These are phyloP conservation scores for Pithys albifrons DNA, from an alignment of 2,113 vertebrate genomes.

Conservation along the genomic window DNA sequence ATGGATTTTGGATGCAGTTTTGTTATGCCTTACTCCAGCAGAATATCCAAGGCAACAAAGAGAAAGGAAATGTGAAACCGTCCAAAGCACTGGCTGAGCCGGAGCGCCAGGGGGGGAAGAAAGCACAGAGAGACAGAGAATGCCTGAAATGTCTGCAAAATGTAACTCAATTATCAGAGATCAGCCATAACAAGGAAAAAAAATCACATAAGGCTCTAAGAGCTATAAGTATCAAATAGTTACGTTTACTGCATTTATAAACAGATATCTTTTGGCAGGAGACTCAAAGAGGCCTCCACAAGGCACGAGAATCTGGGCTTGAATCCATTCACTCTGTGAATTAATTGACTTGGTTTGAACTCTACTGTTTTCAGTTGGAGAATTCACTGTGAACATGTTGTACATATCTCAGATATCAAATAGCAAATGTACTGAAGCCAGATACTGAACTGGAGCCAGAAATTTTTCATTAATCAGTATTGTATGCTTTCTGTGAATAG, in stretches of 20 bases:
- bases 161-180: conserved; percentile 73
- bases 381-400: conserved; percentile 88
- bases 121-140: conserved; percentile 53
- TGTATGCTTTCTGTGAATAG: conserved; percentile 77
- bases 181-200: conserved; percentile 69
- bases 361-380: conserved; percentile 88
- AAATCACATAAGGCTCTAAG: conserved; percentile 74
- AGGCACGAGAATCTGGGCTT: conserved; percentile 83
- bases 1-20: conserved; percentile 64
- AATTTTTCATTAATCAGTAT: conserved; percentile 80
- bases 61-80: conserved; percentile 46
- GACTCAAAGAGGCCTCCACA: conserved; percentile 80
- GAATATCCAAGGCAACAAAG: conserved; percentile 72
- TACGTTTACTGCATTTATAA: conserved; percentile 81
- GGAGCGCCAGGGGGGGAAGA: conserved; percentile 21
- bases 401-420: conserved; percentile 88
- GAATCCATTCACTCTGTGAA: conserved; percentile 85
- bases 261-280: conserved; percentile 84
- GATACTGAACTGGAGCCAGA: conserved; percentile 81
- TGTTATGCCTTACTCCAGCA: conserved; percentile 72
- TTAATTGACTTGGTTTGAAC: conserved; percentile 89
- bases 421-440: conserved; percentile 83
- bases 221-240: conserved; percentile 77
- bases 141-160: conserved; percentile 67
- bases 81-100: conserved; percentile 43